Evolutionary conservation across 2,797 vertebrate genomes (phyloP), one percentile per base, ranked within the genome.

Genomic region (Bryconaethiops microstoma): DNA sequence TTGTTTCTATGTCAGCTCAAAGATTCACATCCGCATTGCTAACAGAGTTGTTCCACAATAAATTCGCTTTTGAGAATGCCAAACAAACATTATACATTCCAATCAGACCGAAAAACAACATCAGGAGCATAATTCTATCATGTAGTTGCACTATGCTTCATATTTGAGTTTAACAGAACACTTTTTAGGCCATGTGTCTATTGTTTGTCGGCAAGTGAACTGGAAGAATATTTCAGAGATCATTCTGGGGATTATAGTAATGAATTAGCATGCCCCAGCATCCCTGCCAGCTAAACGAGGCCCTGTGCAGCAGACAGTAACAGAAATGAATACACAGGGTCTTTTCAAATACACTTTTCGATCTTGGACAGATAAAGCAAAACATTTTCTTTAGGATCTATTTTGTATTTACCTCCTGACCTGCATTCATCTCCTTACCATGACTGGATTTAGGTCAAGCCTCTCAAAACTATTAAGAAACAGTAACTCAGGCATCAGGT

Each of bases 311-410:
- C 81, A 78, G 79, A 81, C 48, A 78, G 77, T 76, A 52, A 72
- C 45, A 64, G 74, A 80, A 68, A 84, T 74, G 77, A 76, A 78
- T 52, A 82, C 42, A 84, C 10, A 25, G 13, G 16, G 57, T 78
- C 64, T 54, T 76, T 83, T 81, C 48, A 85, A 84, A 81, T 76
- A 64, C 76, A 73, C 74, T 60, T 65, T 86, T 63, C 85, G 88
- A 89, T 89, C 86, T 50, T 71, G 74, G 80, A 79, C 88, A 79
- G 87, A 62, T 85, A 55, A 59, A 40, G 8, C 21, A 75, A 76
- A 83, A 75, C 48, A 29, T 29, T 29, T 1, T 1, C 29, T 29
- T 29, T 29, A 29, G 29, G 29, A 29, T 29, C 29, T 29, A 29
- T 29, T 29, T 29, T 29, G 29, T 29, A 29, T 29, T 29, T 29